phyloP scores from a whole-genome alignment of 2,797 vertebrate genomes.

The Calcarius lapponicus region DNA sequence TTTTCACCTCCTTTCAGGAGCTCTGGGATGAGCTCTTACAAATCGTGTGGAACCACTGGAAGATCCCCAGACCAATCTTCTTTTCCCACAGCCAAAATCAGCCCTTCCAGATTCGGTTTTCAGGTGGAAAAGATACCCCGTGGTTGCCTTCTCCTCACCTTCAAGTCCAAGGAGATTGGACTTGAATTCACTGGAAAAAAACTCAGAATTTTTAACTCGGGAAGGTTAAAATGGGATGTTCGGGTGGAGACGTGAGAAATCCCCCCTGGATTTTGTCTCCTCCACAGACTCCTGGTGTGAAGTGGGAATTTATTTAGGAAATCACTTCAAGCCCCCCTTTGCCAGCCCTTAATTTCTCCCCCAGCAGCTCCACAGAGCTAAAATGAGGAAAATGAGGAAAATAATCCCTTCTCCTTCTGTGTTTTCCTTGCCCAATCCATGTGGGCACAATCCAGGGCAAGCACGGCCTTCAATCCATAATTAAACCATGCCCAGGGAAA shows the following conservation, averaged over 20 bases:
- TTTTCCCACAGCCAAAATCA: neutral
- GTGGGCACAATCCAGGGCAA: constrained; percentile 50
- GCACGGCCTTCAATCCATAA: neutral
- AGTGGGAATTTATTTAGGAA: neutral
- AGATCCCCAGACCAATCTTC: neutral
- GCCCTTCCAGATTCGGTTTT: neutral
- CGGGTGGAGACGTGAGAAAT: neutral
- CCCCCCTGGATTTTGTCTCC: neutral
- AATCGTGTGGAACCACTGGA: fast-evolving
- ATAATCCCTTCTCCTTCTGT: neutral
- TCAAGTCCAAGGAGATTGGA: neutral
- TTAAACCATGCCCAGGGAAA: constrained; percentile 16
- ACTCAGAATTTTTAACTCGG: neutral
- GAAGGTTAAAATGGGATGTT: neutral
- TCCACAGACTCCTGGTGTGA: neutral
- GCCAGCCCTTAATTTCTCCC: neutral
- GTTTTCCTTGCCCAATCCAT: constrained; percentile 15
- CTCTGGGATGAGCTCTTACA: neutral
- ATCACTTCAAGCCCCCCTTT: neutral
- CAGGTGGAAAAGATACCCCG: neutral
- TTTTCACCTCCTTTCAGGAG: neutral
- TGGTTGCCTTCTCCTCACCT: neutral
- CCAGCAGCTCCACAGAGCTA: neutral
- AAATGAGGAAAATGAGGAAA: neutral
- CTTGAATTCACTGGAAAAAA: neutral